phyloP scores from a whole-genome alignment of 2,113 vertebrate species.

The Myxocyprinus asiaticus region DNA sequence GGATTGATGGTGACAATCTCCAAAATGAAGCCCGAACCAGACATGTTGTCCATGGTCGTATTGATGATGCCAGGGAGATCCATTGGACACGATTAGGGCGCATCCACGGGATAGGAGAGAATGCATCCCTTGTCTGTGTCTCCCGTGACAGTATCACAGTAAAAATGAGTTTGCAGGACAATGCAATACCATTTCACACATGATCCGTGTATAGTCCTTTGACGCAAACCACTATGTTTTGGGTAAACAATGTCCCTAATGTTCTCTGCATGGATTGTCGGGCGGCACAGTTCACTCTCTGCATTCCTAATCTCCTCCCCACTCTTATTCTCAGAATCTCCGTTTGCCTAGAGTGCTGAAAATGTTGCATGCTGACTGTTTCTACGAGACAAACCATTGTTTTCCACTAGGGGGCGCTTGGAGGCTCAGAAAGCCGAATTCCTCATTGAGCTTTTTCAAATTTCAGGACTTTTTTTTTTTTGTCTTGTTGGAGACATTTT shows the following conservation, averaged over 20 bases:
- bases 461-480: neutral
- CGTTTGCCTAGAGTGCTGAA: neutral
- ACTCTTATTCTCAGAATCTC: neutral
- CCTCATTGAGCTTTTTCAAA: neutral
- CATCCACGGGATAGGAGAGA: conserved; percentile 44
- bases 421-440: neutral
- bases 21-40: conserved; percentile 45
- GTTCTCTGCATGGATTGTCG: neutral
- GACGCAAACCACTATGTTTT: neutral
- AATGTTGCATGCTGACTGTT: too few relatives aligned
- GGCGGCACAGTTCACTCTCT: neutral
- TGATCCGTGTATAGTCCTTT: neutral
- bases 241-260: conserved; percentile 4
- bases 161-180: conserved; percentile 6
- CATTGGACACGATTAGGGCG: conserved; percentile 59
- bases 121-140: conserved; percentile 58
- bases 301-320: neutral
- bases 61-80: conserved; percentile 62
- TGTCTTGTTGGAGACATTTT: neutral
- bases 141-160: conserved; percentile 14
- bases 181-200: neutral
- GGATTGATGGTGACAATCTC: conserved; percentile 59
- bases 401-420: neutral
- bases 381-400: too few relatives aligned
- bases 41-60: conserved; percentile 55